These are phyloP conservation scores for Acheta domesticus DNA, from an alignment of 2,888 invertebrate species.

Conservation along the genomic window DNA sequence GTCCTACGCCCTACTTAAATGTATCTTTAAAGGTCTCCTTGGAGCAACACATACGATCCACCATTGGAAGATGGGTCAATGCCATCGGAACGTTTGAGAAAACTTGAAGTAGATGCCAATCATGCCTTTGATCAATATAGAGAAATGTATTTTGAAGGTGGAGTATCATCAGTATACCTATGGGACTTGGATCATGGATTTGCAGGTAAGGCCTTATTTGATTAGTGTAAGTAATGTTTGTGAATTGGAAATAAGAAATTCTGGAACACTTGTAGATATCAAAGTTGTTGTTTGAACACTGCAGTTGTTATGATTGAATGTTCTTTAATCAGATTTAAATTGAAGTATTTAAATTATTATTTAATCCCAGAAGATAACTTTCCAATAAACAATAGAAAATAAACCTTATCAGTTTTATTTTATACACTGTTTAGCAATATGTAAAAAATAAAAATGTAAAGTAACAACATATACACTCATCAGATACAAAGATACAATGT, in stretches of 20 bases:
- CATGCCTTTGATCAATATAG: constrained; percentile 98
- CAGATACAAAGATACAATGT: no score
- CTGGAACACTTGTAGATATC: background rate
- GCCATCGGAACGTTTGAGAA: constrained; percentile 93
- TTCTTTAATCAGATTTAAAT: no score
- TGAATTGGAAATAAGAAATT: background rate
- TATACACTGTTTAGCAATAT: no score
- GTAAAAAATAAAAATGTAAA: no score
- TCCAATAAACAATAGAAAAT: no score
- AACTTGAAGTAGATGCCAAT: constrained; percentile 96
- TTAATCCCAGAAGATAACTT: no score
- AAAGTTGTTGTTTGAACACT: background rate
- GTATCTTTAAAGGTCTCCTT: constrained; percentile 71
- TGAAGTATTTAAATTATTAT: no score
- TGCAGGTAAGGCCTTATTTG: constrained; percentile 59
- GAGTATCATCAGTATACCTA: constrained; percentile 97
- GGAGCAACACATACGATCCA: constrained; percentile 98
- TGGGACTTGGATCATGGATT: constrained; percentile 99
- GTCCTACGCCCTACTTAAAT: background rate
- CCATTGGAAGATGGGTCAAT: constrained; percentile 96
- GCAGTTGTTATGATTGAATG: no score
- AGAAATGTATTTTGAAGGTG: constrained; percentile 99
- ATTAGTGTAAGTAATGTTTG: background rate
- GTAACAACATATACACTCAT: no score
- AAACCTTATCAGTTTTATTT: no score